phyloP scores from a whole-genome alignment of 2,113 vertebrate genomes.

The Chlamydotis undulata region DNA sequence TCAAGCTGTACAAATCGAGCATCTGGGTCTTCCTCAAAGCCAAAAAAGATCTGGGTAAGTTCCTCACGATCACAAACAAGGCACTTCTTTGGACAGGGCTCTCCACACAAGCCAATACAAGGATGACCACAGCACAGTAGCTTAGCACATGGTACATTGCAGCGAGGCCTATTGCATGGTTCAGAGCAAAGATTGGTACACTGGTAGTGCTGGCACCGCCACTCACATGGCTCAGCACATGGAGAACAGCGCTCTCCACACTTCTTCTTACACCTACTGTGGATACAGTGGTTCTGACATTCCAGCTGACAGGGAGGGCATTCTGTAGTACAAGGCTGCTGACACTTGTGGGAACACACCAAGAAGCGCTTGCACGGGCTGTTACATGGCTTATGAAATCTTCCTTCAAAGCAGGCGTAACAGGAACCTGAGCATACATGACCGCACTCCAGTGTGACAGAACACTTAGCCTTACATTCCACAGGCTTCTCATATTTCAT shows the following conservation, averaged over 20 bases:
- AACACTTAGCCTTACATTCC: slow-evolving; percentile 76
- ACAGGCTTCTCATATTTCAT: neutral
- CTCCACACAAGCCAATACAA: slow-evolving; percentile 90
- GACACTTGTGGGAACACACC: slow-evolving; percentile 88
- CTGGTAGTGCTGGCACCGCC: slow-evolving; percentile 85
- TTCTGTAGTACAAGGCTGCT: slow-evolving; percentile 80
- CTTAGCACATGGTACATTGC: slow-evolving; percentile 80
- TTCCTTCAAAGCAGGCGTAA: slow-evolving; percentile 81
- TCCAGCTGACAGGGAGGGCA: slow-evolving; percentile 82
- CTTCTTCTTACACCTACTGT: slow-evolving; percentile 84
- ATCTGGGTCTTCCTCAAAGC: slow-evolving; percentile 86
- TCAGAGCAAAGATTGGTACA: slow-evolving; percentile 90
- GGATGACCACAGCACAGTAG: slow-evolving; percentile 83
- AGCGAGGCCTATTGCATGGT: slow-evolving; percentile 86
- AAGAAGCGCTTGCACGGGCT: slow-evolving; percentile 78
- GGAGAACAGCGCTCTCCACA: slow-evolving; percentile 85
- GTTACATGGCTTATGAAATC: slow-evolving; percentile 82
- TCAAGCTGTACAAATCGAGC: slow-evolving; percentile 88
- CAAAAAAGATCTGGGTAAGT: slow-evolving; percentile 90
- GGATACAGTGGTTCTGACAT: slow-evolving; percentile 88
- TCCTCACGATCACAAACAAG: slow-evolving; percentile 83
- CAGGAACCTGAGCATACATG: slow-evolving; percentile 87
- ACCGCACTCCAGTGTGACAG: slow-evolving; percentile 78
- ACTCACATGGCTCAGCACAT: slow-evolving; percentile 87
- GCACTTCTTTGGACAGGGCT: slow-evolving; percentile 89